Evolutionary conservation across 2,888 invertebrate genomes (phyloP), one percentile per base, ranked within the genome.

Genomic region (Sminthurinus aureus): DNA sequence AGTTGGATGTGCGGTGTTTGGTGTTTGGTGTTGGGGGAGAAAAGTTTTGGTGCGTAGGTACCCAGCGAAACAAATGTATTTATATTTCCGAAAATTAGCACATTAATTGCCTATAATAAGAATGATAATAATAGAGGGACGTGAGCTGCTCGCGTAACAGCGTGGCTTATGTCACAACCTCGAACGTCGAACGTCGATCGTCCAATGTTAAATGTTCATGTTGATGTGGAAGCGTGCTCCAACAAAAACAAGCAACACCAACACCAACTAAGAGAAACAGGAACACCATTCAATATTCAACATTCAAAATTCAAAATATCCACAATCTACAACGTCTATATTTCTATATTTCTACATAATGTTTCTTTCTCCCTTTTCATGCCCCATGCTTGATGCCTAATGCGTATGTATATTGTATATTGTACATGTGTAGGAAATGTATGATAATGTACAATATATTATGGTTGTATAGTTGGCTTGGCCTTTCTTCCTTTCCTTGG

Each of bases 41-140:
- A n/a, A 71, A 71, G 24, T 71, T 22, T 71, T 13, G 13, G 58
- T 58, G 58, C 9, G 58, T 58, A 18, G 18, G 58, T 71, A 24
- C 1, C 67, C n/a, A 69, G 4, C 58, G 58, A 58, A 58, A 58
- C 58, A 58, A 58, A 58, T 58, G 58, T 58, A 58, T 58, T 58
- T 69, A 69, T 71, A 71, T 71, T 71, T 71, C 3, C 13, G 58
- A 58, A 71, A 71, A 71, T 71, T 71, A 71, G 71, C 71, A 71
- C 71, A 71, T 71, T 71, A 26, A 71, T 71, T 71, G 71, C 71
- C 24, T 26, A 22, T 71, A 71, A 71, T 71, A 71, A 71, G 22
- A 71, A 71, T 20, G 71, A 71, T 26, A 71, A 71, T 71, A 71
- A 71, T 71, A 71, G 20, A 71, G 71, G 71, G 71, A 71, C 22